Evolutionary conservation across 2,888 invertebrate species (phyloP).

Genomic region (Parelbella ahira): DNA sequence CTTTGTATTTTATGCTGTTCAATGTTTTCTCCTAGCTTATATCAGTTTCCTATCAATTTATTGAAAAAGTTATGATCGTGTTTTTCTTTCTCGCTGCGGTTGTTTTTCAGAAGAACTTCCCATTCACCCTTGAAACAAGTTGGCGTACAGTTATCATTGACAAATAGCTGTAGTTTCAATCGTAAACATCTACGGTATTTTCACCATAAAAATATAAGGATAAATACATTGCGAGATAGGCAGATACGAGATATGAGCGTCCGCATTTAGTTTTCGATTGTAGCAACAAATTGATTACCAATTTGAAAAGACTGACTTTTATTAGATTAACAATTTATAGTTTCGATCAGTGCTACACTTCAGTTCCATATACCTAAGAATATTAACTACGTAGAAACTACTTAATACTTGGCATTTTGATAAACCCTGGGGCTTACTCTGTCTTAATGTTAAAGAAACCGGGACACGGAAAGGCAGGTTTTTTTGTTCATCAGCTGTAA

Average conservation of each 20-base stretch:
- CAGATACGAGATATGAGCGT: too few relatives aligned
- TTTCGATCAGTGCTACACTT: too few relatives aligned
- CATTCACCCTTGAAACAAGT: slow-evolving; percentile 7
- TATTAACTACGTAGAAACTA: too few relatives aligned
- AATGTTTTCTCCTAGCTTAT: slow-evolving; percentile 6
- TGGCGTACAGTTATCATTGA: slow-evolving; percentile 1
- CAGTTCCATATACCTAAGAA: too few relatives aligned
- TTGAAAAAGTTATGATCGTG: slow-evolving; percentile 21
- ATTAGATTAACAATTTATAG: too few relatives aligned
- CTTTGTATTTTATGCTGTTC: slow-evolving; percentile 7
- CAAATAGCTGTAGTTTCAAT: background rate
- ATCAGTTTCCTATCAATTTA: slow-evolving; percentile 26
- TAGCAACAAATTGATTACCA: too few relatives aligned
- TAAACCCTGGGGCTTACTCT: slow-evolving; percentile 2
- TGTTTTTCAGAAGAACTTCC: slow-evolving; percentile 20
- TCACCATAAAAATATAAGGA: background rate
- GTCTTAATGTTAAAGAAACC: slow-evolving; percentile 39
- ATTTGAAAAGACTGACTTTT: too few relatives aligned
- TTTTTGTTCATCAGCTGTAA: slow-evolving; percentile 70
- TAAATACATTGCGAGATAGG: too few relatives aligned
- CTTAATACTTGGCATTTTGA: slow-evolving; percentile 4
- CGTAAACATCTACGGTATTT: slow-evolving; percentile 4
- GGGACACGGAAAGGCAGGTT: slow-evolving; percentile 50
- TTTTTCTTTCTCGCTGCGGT: slow-evolving; percentile 21
- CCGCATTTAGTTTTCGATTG: too few relatives aligned